Conservation (phyloP, 1,140 invertebrate genomes). For the Plectrocnemia conspersa region DNA sequence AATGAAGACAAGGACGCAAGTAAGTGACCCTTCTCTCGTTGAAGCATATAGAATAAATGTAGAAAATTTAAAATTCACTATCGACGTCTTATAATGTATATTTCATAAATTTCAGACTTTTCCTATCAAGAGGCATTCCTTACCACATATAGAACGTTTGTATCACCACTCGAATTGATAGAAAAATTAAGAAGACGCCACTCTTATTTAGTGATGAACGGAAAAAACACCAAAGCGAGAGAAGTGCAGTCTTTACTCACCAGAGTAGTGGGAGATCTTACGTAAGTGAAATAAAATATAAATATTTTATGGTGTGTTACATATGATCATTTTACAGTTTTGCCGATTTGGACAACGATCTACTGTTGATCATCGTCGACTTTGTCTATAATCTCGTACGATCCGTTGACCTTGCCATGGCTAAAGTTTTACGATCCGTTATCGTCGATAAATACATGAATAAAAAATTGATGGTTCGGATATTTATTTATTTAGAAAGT, state of each 20-base stretch:
- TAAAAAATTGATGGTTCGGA: constrained; percentile 50
- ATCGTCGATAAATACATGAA: constrained; percentile 83
- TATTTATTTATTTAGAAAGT: background rate
- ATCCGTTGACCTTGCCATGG: constrained; percentile 79
- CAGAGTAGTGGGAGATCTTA: constrained; percentile 87
- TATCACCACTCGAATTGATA: constrained; percentile 81
- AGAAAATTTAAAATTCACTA: background rate
- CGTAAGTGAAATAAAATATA: constrained; percentile 59
- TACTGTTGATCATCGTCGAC: constrained; percentile 76
- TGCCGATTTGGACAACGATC: constrained; percentile 71
- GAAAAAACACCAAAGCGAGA: constrained; percentile 74
- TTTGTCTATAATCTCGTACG: constrained; percentile 89
- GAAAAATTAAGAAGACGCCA: constrained; percentile 78
- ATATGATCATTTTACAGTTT: constrained; percentile 57
- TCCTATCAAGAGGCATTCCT: constrained; percentile 96
- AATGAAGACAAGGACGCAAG: constrained; percentile 55
- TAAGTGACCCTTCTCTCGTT: constrained; percentile 36
- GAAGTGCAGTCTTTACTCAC: constrained; percentile 87
- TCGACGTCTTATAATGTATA: constrained; percentile 5
- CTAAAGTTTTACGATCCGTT: constrained; percentile 83
- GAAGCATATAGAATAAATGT: background rate
- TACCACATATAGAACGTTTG: constrained; percentile 93
- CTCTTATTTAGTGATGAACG: constrained; percentile 69
- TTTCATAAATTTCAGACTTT: constrained; percentile 67
- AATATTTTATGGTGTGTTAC: constrained; percentile 19